These are phyloP conservation scores for Chloroclystis v-ata DNA, from an alignment of 2,888 invertebrate genomes.

Conservation along the genomic window DNA sequence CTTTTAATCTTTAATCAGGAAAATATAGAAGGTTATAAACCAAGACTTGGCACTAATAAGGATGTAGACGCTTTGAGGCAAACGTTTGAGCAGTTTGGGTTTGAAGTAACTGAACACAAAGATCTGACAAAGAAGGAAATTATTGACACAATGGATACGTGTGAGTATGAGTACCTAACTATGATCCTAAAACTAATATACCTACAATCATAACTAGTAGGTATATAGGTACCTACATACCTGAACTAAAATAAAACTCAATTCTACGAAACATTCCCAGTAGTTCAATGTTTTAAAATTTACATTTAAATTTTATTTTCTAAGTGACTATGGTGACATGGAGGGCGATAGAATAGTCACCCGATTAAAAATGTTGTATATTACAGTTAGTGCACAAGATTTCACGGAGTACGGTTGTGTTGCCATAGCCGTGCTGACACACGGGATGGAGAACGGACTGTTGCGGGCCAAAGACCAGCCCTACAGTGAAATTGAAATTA, in stretches of 20 bases:
- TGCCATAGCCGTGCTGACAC: slow-evolving; percentile 55
- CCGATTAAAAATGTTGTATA: too few species aligned
- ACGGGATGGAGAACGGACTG: slow-evolving; percentile 50
- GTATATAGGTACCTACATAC: background rate
- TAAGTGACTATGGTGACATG: too few species aligned
- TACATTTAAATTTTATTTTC: too few species aligned
- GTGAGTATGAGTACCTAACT: slow-evolving; percentile 36
- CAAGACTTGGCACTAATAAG: slow-evolving; percentile 49
- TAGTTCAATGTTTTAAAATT: too few species aligned
- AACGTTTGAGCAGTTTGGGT: slow-evolving; percentile 51
- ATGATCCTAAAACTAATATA: too few species aligned
- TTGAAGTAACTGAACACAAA: slow-evolving; percentile 44
- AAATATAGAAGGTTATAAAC: slow-evolving; percentile 43
- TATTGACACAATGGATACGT: slow-evolving; percentile 41
- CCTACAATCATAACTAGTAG: too few species aligned
- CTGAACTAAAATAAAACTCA: too few species aligned
- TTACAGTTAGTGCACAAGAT: slow-evolving; percentile 40
- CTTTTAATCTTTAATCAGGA: slow-evolving; percentile 59
- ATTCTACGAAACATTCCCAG: too few species aligned
- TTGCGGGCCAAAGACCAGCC: slow-evolving; percentile 51
- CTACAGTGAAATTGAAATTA: slow-evolving; percentile 55
- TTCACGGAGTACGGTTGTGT: slow-evolving; percentile 61
- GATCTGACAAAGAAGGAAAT: slow-evolving; percentile 49
- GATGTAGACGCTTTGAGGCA: slow-evolving; percentile 46
- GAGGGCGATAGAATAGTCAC: too few species aligned